Evolutionary conservation across 2,888 invertebrate genomes (phyloP).

Genomic region (Busseola fusca): DNA sequence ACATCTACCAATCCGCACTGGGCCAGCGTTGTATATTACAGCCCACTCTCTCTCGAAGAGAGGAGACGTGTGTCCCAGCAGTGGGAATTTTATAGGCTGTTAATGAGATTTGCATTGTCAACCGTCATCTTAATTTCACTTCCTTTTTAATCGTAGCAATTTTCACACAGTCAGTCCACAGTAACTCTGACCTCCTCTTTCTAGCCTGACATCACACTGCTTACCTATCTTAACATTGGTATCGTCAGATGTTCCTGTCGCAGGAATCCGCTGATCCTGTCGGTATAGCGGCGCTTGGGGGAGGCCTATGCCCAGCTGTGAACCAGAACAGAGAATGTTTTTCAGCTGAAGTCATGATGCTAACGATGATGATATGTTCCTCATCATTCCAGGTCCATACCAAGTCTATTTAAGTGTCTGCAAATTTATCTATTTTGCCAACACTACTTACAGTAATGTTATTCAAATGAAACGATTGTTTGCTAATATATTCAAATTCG

Average conservation of each 20-base stretch:
- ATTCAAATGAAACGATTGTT: conserved; percentile 67
- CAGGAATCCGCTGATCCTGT: too few relatives aligned
- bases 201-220: not conserved
- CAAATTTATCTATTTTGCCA: conserved; percentile 12
- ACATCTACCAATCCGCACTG: too few relatives aligned
- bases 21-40: too few relatives aligned
- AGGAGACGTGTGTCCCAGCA: too few relatives aligned
- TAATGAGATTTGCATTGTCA: not conserved
- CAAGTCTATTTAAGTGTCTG: not conserved
- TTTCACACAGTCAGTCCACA: not conserved
- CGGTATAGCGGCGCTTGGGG: too few relatives aligned
- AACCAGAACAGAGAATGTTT: too few relatives aligned
- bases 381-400: not conserved
- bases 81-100: too few relatives aligned
- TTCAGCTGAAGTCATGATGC: too few relatives aligned
- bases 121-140: not conserved
- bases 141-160: not conserved
- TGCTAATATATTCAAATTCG: conserved; percentile 64
- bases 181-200: not conserved
- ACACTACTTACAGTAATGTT: conserved; percentile 37
- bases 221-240: too few relatives aligned
- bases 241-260: not conserved
- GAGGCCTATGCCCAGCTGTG: too few relatives aligned
- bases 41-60: too few relatives aligned
- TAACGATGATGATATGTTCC: not conserved